Evolutionary conservation across 2,888 invertebrate genomes (phyloP).

Genomic region (Morpho achilles): DNA sequence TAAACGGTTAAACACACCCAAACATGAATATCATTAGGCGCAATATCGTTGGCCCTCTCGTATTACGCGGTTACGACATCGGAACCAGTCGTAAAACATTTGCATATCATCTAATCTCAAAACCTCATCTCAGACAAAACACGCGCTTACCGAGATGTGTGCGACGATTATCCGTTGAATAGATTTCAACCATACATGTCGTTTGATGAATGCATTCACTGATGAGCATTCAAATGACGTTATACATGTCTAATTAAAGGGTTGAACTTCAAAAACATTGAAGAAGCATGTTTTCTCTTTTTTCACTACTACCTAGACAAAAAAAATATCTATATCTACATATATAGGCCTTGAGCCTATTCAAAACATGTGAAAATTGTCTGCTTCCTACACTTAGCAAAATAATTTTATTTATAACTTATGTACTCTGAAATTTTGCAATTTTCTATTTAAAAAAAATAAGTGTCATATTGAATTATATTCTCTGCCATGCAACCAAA

Average conservation of each 20-base stretch:
- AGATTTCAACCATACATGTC: conserved; percentile 13
- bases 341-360: no score
- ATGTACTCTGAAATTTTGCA: no score
- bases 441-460: no score
- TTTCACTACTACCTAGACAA: no score
- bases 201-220: conserved; percentile 16
- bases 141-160: conserved; percentile 22
- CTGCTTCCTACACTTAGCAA: no score
- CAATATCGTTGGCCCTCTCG: conserved; percentile 24
- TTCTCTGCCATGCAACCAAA: no score
- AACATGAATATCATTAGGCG: conserved; percentile 17
- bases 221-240: conserved; percentile 11
- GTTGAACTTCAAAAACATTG: no score
- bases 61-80: conserved; percentile 30
- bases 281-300: no score
- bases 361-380: no score
- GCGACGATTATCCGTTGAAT: conserved; percentile 22
- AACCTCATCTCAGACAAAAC: conserved; percentile 30
- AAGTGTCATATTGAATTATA: no score
- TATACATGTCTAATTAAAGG: conserved; percentile 1
- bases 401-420: no score
- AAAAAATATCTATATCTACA: no score
- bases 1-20: background rate
- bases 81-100: conserved; percentile 31
- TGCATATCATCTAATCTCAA: conserved; percentile 30